phyloP scores from a whole-genome alignment of 2,797 vertebrate species.

The Scomberomorus guttatus region DNA sequence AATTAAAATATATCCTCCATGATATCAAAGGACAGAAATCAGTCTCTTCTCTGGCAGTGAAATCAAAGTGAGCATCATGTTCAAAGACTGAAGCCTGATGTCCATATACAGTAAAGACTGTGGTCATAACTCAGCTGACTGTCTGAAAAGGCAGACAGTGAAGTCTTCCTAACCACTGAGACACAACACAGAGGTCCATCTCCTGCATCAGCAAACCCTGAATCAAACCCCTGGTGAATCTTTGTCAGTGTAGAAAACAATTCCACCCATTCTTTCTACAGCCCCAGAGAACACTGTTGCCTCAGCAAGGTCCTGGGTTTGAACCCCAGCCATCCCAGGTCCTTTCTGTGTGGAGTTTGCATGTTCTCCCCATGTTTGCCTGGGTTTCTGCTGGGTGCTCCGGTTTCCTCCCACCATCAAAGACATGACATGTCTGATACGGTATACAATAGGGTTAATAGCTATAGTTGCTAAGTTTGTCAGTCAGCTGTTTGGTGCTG shows the following conservation, averaged over 20 bases:
- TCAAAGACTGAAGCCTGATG: neutral
- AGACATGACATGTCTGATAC: no score
- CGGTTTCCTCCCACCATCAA: no score
- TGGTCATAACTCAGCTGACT: slow-evolving; percentile 5
- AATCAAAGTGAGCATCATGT: neutral
- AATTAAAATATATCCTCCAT: no score
- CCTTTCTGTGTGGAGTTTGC: no score
- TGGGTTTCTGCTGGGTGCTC: no score
- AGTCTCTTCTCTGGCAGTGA: slow-evolving; percentile 1
- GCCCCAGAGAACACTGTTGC: slow-evolving; percentile 1
- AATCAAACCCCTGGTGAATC: slow-evolving; percentile 44
- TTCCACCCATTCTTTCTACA: no score
- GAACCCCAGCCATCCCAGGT: no score
- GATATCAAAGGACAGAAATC: neutral
- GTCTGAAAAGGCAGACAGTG: slow-evolving; percentile 1
- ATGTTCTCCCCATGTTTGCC: no score
- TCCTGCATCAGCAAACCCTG: slow-evolving; percentile 37
- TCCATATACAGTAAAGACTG: neutral
- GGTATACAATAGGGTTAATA: no score
- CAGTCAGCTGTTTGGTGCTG: no score
- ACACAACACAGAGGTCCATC: slow-evolving; percentile 23
- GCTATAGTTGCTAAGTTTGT: no score
- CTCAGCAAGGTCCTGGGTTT: no score
- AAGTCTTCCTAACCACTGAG: slow-evolving; percentile 1
- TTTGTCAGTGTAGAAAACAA: slow-evolving; percentile 54